Evolutionary conservation across 2,113 vertebrate genomes (phyloP).

Genomic region (Saguinus midas): DNA sequence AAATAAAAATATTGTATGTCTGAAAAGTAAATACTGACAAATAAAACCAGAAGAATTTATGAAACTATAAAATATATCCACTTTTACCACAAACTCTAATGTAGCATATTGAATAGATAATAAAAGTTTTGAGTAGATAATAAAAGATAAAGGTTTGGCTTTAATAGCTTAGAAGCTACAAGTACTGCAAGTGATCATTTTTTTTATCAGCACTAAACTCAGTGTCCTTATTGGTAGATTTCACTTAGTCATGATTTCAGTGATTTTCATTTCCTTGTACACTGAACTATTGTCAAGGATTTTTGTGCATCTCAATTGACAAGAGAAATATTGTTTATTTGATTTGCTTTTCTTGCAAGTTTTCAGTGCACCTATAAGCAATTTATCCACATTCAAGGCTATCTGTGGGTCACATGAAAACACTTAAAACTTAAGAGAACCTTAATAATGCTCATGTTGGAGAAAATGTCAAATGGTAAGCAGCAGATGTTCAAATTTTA

Average conservation of each 20-base stretch:
- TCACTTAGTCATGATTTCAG: slow-evolving; percentile 46
- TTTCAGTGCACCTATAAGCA: slow-evolving; percentile 39
- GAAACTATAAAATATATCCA: slow-evolving; percentile 73
- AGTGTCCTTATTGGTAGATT: slow-evolving; percentile 18
- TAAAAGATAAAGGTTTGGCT: slow-evolving; percentile 67
- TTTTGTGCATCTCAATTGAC: slow-evolving; percentile 55
- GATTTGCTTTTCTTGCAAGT: slow-evolving; percentile 59
- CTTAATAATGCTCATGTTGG: not conserved
- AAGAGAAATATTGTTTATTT: slow-evolving; percentile 59
- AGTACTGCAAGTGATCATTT: slow-evolving; percentile 28
- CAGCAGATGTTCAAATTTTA: not conserved
- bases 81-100: slow-evolving; percentile 68
- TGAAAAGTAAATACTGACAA: slow-evolving; percentile 74
- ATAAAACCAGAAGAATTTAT: slow-evolving; percentile 77
- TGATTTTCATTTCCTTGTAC: slow-evolving; percentile 17
- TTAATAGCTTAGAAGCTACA: slow-evolving; percentile 69
- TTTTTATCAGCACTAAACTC: slow-evolving; percentile 40
- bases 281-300: slow-evolving; percentile 47
- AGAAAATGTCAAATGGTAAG: not conserved
- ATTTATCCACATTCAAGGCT: slow-evolving; percentile 17
- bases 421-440: slow-evolving; percentile 40
- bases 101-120: slow-evolving; percentile 67
- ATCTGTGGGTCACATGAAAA: slow-evolving; percentile 5
- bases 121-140: slow-evolving; percentile 71
- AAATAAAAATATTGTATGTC: slow-evolving; percentile 62